A percentile compares a stretch with the other conserved stretches of the same genome.
Conservation (phyloP, 2,113 vertebrate species). For the Takifugu flavidus region DNA sequence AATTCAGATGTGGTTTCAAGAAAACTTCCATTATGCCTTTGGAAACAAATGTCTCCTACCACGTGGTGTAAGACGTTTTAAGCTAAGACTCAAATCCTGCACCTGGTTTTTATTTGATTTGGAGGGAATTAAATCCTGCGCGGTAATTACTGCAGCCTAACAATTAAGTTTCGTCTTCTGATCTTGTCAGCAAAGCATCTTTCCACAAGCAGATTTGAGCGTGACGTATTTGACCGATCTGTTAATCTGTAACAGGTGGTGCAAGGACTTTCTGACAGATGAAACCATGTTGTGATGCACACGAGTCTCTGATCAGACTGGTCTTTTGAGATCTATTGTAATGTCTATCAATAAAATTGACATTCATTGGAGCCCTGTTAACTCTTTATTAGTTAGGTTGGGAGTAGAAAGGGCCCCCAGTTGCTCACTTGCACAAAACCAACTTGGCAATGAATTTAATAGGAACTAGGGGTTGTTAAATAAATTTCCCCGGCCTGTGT, state of each 20-base stretch:
- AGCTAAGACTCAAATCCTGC: slow-evolving; percentile 8
- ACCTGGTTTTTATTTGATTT: too few species aligned
- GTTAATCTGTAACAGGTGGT: too few species aligned
- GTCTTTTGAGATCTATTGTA: background rate
- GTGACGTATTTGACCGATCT: too few species aligned
- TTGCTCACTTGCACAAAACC: slow-evolving; percentile 15
- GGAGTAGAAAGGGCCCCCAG: slow-evolving; percentile 6
- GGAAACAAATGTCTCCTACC: slow-evolving; percentile 1
- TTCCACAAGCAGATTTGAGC: too few species aligned
- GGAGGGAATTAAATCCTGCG: too few species aligned
- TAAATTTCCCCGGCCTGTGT: slow-evolving; percentile 21
- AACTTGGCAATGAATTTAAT: slow-evolving; percentile 32
- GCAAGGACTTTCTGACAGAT: too few species aligned
- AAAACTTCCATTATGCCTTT: background rate
- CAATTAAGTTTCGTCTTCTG: too few species aligned
- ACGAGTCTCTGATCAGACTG: background rate
- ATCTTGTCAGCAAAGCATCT: too few species aligned
- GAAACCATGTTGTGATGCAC: background rate
- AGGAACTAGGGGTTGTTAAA: slow-evolving; percentile 25
- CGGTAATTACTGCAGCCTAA: too few species aligned
- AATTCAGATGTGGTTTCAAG: background rate
- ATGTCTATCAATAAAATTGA: slow-evolving; percentile 6
- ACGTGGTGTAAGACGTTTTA: slow-evolving; percentile 11
- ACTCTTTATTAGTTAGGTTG: slow-evolving; percentile 12
- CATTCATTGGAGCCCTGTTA: slow-evolving; percentile 1